Evolutionary conservation across 2,888 invertebrate species (phyloP).

Genomic region (Microctonus hyperodae): DNA sequence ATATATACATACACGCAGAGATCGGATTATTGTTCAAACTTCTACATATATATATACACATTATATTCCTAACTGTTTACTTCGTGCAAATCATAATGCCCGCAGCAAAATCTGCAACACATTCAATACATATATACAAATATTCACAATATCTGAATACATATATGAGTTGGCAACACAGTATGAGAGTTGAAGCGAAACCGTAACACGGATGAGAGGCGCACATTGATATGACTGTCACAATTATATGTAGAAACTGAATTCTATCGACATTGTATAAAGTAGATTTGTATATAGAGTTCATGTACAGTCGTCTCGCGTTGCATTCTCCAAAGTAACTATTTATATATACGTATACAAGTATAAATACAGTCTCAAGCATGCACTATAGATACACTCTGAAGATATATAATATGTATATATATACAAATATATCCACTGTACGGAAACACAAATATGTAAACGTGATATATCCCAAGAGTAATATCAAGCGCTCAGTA

Average conservation of each 20-base stretch:
- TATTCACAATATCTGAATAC: neutral
- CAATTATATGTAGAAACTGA: conserved; percentile 8
- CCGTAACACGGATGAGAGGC: conserved; percentile 22
- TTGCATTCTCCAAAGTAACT: neutral
- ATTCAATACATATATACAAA: conserved; percentile 9
- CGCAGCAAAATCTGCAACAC: conserved; percentile 13
- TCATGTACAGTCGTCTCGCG: neutral
- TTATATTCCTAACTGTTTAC: conserved; percentile 26
- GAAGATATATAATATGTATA: neutral
- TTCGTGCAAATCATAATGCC: conserved; percentile 29
- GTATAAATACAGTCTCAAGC: too few species aligned
- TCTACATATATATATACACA: neutral
- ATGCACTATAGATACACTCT: too few species aligned
- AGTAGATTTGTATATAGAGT: neutral
- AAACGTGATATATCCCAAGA: conserved; percentile 21
- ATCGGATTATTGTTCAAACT: conserved; percentile 27
- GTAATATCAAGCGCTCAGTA: conserved; percentile 21
- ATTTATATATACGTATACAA: neutral
- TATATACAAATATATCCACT: conserved; percentile 5
- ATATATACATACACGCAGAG: conserved; percentile 13
- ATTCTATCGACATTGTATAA: conserved; percentile 13
- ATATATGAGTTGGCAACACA: conserved; percentile 1
- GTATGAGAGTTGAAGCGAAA: conserved; percentile 18
- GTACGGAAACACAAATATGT: conserved; percentile 24
- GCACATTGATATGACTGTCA: conserved; percentile 20